phyloP scores from a whole-genome alignment of 2,888 invertebrate species.

The Tenthredo distinguenda region DNA sequence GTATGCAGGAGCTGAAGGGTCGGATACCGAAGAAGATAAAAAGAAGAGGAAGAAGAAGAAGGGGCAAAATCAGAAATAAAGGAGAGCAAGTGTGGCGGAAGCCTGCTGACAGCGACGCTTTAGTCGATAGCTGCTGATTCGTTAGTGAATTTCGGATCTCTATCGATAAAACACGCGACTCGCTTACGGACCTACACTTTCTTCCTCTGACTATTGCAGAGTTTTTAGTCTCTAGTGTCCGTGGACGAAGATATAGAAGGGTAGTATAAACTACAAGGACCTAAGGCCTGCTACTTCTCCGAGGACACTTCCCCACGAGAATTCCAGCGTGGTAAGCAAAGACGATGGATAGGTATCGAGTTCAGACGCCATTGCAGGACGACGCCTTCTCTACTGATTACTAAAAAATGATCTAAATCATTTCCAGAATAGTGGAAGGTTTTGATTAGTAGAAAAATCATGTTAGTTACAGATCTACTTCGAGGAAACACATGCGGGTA shows the following conservation, averaged over 20 bases:
- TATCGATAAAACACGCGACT: constrained; percentile 43
- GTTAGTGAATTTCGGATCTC: constrained; percentile 26
- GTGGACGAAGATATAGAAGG: not conserved
- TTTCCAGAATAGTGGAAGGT: not conserved
- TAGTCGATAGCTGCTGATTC: constrained; percentile 37
- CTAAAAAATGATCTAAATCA: not conserved
- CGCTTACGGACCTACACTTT: not conserved
- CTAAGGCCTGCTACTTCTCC: constrained; percentile 6
- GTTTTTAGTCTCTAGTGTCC: constrained; percentile 11
- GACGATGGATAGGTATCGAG: constrained; percentile 23
- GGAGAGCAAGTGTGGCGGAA: not conserved
- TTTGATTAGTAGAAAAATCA: not conserved
- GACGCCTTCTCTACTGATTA: not conserved
- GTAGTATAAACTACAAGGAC: constrained; percentile 27
- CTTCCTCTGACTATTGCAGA: constrained; percentile 7
- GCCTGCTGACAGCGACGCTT: constrained; percentile 34
- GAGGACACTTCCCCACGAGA: constrained; percentile 16
- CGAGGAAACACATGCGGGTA: not conserved
- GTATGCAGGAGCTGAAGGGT: not conserved
- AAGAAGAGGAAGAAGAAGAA: constrained; percentile 5
- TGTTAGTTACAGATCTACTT: not conserved
- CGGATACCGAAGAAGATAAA: not conserved
- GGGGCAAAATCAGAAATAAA: not conserved
- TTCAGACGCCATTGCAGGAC: not conserved
- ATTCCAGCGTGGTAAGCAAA: constrained; percentile 38